Percentiles rank a stretch among this genome's conserved stretches.
phyloP scores from a whole-genome alignment of 2,113 vertebrate species.

The Neopipo cinnamomea region DNA sequence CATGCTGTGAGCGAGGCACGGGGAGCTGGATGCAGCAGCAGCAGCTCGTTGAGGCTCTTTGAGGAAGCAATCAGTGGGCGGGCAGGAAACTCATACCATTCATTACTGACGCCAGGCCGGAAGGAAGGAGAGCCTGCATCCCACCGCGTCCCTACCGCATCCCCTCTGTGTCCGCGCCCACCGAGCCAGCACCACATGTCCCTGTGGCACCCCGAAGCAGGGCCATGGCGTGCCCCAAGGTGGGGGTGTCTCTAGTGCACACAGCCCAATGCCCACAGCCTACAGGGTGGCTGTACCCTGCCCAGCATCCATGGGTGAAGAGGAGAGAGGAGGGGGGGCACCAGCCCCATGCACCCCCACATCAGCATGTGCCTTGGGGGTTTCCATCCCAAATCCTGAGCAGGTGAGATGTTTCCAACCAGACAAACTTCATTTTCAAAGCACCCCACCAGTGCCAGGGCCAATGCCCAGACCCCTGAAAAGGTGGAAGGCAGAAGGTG shows the following conservation, averaged over 20 bases:
- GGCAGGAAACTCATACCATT: conserved; percentile 66
- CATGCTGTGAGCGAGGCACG: accelerated
- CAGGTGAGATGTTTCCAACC: accelerated
- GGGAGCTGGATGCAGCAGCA: neutral
- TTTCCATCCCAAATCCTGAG: neutral
- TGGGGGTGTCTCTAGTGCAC: neutral
- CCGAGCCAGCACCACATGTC: neutral
- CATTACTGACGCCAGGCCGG: conserved; percentile 50
- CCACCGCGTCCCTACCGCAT: neutral
- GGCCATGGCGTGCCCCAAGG: neutral
- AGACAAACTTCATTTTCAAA: neutral
- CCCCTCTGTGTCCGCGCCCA: neutral
- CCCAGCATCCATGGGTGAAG: neutral
- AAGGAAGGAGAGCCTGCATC: conserved; percentile 11
- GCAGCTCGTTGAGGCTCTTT: conserved; percentile 6
- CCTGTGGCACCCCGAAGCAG: neutral
- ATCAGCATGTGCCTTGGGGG: neutral
- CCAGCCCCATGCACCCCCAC: neutral
- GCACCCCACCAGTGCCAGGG: accelerated
- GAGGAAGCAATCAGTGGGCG: conserved; percentile 62
- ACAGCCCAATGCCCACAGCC: neutral
- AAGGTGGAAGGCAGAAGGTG: accelerated
- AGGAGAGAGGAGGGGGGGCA: neutral
- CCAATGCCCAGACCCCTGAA: neutral
- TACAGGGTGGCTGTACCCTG: neutral